Conservation (phyloP, 2,888 invertebrate genomes). For the Ptychoptera contaminata region DNA sequence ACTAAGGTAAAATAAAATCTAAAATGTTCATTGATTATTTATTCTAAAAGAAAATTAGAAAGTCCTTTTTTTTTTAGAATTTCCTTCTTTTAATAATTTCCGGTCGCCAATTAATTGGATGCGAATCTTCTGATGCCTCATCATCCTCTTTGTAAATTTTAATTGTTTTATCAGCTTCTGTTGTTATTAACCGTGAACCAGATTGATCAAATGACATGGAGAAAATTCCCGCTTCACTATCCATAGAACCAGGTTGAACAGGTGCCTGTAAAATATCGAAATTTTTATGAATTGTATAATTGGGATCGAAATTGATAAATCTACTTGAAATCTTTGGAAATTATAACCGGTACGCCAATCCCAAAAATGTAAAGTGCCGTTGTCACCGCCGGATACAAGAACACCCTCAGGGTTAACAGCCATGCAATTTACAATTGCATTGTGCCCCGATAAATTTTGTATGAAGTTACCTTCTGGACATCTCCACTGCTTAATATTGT, state of each 20-base stretch:
- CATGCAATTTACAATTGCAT: constrained; percentile 92
- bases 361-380: constrained; percentile 95
- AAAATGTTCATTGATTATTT: background rate
- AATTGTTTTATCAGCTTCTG: constrained; percentile 97
- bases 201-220: constrained; percentile 89
- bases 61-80: too few species aligned
- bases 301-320: too few species aligned
- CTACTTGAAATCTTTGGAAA: constrained; percentile 62
- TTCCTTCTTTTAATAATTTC: constrained; percentile 86
- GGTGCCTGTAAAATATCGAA: constrained; percentile 74
- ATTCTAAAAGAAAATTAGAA: background rate
- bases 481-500: constrained; percentile 98
- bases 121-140: constrained; percentile 84
- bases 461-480: constrained; percentile 96
- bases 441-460: constrained; percentile 93
- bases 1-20: background rate
- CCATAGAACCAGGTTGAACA: constrained; percentile 98
- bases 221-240: constrained; percentile 96
- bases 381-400: constrained; percentile 94
- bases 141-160: constrained; percentile 98
- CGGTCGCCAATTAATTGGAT: constrained; percentile 96
- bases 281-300: too few species aligned
- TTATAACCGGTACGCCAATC: constrained; percentile 99
- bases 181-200: constrained; percentile 87
- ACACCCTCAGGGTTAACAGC: constrained; percentile 92